Evolutionary conservation across 2,113 vertebrate species (phyloP).

Genomic region (Chrysemys picta): DNA sequence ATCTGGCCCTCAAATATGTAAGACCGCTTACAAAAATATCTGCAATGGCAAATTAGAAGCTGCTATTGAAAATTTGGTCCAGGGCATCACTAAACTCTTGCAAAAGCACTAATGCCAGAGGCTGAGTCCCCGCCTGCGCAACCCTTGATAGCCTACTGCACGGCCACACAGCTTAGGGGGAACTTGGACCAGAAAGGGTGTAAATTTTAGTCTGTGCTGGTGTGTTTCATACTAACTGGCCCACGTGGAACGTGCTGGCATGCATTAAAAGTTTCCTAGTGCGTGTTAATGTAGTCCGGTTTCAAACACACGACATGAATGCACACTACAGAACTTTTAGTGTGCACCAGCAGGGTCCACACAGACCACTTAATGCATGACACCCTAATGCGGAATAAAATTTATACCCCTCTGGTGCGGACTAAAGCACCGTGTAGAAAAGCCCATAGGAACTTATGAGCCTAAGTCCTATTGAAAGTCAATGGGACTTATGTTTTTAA

Average conservation of each 20-base stretch:
- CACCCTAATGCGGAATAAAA: background rate
- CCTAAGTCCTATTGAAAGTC: background rate
- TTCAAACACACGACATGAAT: too few species aligned
- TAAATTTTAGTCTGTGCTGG: too few species aligned
- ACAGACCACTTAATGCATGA: background rate
- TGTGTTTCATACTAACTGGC: too few species aligned
- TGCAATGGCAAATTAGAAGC: background rate
- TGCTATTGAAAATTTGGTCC: background rate
- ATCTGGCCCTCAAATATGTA: background rate
- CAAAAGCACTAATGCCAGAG: background rate
- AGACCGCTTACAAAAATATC: accelerated
- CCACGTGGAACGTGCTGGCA: too few species aligned
- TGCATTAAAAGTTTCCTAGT: too few species aligned
- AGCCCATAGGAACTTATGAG: background rate
- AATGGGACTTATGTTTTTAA: background rate
- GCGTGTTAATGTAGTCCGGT: too few species aligned
- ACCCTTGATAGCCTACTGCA: too few species aligned
- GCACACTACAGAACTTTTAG: background rate
- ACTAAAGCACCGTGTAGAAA: background rate
- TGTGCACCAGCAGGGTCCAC: background rate
- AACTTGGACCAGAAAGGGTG: too few species aligned
- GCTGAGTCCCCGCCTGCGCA: background rate
- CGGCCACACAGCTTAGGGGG: too few species aligned
- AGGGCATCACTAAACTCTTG: background rate
- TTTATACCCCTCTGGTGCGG: background rate